A percentile compares a stretch with the other conserved stretches of the same genome.
Conservation (phyloP, 2,113 vertebrate species). For the Eonycteris spelaea region DNA sequence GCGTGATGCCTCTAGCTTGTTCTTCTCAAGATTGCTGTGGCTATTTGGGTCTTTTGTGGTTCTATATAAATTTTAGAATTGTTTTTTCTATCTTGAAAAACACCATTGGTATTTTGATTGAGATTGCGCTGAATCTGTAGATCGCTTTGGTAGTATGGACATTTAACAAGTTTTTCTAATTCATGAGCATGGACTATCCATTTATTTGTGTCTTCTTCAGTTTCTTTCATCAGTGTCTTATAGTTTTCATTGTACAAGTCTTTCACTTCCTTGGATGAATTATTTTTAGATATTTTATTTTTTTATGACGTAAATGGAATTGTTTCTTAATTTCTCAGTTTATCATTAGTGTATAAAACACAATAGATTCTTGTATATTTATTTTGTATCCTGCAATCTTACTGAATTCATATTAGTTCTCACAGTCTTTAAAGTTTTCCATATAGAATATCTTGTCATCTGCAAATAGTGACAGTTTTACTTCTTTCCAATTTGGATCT, state of each 20-base stretch:
- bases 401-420: not conserved
- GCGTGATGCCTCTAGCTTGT: not conserved
- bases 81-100: not conserved
- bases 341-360: not conserved
- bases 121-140: not conserved
- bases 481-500: not conserved
- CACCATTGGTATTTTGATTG: not conserved
- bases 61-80: not conserved
- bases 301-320: not conserved
- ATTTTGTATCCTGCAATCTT: not conserved
- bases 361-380: not conserved
- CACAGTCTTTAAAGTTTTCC: not conserved
- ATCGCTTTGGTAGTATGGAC: not conserved
- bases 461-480: not conserved
- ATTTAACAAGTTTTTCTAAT: not conserved
- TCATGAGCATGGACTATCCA: not conserved
- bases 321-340: not conserved
- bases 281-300: not conserved
- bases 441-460: not conserved
- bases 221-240: not conserved
- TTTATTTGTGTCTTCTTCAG: not conserved
- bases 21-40: not conserved
- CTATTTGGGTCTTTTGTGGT: not conserved
- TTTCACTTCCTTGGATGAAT: not conserved
- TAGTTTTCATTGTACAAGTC: not conserved